These are phyloP conservation scores for Canis aureus DNA, from an alignment of 2,113 vertebrate genomes.

Conservation along the genomic window DNA sequence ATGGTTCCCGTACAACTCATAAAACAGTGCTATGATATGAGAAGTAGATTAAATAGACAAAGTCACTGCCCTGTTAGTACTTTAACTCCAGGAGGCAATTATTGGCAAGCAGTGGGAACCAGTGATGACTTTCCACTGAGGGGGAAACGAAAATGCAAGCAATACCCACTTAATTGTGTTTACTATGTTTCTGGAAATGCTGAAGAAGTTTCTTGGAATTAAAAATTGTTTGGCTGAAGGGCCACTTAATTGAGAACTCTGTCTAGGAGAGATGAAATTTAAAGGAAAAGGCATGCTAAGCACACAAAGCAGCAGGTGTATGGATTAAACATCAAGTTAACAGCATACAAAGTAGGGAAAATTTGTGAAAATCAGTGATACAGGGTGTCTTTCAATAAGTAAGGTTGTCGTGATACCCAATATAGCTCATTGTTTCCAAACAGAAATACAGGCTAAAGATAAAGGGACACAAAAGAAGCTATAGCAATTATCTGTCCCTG, in stretches of 20 bases:
- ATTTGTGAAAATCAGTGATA: slow-evolving; percentile 33
- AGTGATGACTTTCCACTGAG: not conserved
- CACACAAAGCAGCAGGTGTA: not conserved
- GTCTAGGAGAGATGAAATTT: slow-evolving; percentile 1
- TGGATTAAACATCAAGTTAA: slow-evolving; percentile 66
- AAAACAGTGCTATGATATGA: not conserved
- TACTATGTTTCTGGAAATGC: slow-evolving; percentile 5
- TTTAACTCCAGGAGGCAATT: not conserved
- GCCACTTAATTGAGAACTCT: slow-evolving; percentile 43
- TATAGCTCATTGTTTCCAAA: slow-evolving; percentile 7
- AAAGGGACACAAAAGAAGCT: not conserved
- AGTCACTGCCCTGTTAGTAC: not conserved
- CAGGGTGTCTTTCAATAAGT: not conserved
- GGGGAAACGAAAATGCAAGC: not conserved
- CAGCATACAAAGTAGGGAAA: not conserved
- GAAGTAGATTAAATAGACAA: not conserved
- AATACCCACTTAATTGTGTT: not conserved
- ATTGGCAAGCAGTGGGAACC: not conserved
- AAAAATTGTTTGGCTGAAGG: slow-evolving; percentile 33
- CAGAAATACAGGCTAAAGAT: not conserved
- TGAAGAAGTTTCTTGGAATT: not conserved
- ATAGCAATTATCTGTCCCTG: not conserved
- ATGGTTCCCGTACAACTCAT: not conserved
- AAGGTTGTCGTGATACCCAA: not conserved
- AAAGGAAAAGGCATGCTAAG: not conserved